phyloP scores from a whole-genome alignment of 2,888 invertebrate species.

The Phalangium opilio region DNA sequence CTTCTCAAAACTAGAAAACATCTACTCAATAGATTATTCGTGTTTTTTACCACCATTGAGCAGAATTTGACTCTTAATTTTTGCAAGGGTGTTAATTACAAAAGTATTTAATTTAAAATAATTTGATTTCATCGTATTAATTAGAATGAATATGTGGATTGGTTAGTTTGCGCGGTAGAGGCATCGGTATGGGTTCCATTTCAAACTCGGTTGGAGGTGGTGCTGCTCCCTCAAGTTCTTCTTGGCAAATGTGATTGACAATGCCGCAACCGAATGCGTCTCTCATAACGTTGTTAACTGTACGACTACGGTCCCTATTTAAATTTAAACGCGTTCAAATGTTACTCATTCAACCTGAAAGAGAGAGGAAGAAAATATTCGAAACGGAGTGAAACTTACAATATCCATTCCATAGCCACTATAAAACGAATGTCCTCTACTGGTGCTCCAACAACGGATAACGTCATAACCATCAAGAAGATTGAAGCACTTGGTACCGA shows the following conservation, averaged over 20 bases:
- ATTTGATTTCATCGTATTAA: no score
- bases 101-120: no score
- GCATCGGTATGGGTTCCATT: not conserved
- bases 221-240: constrained; percentile 35
- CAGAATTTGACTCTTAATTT: no score
- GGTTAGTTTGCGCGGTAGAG: no score
- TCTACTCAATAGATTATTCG: no score
- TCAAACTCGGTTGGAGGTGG: not conserved
- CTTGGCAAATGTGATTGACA: constrained; percentile 64
- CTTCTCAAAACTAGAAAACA: no score
- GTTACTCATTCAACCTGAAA: not conserved
- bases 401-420: constrained; percentile 78
- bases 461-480: constrained; percentile 59
- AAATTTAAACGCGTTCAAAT: not conserved
- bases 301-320: constrained; percentile 61
- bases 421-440: constrained; percentile 62
- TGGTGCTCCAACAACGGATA: constrained; percentile 67
- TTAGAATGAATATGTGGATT: no score
- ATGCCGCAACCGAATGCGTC: constrained; percentile 74
- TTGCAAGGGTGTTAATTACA: no score
- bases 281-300: constrained; percentile 73
- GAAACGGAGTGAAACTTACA: no score
- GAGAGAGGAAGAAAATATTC: not conserved
- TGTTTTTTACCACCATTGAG: no score
- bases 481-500: constrained; percentile 74